Percentiles rank a stretch among this genome's conserved stretches.
These are phyloP conservation scores for Chlorocebus sabaeus DNA, from an alignment of 2,113 vertebrate genomes.

Conservation along the genomic window DNA sequence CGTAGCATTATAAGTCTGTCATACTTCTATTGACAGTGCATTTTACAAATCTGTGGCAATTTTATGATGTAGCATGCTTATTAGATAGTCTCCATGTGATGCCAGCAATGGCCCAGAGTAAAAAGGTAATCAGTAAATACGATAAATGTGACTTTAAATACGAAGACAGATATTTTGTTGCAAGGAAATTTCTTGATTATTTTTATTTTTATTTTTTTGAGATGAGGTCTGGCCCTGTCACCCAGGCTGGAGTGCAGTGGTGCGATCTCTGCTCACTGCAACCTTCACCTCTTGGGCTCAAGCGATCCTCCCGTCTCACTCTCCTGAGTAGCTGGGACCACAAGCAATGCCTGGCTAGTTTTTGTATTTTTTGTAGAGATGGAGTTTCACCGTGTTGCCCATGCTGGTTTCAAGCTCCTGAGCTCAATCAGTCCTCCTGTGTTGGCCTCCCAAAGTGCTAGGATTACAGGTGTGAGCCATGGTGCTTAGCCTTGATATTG, in stretches of 20 bases:
- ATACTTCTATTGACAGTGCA: not conserved
- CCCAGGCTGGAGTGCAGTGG: too few species aligned
- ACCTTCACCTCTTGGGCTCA: too few species aligned
- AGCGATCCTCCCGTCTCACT: too few species aligned
- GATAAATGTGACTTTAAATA: constrained; percentile 1
- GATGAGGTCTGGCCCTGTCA: not conserved
- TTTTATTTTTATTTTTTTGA: not conserved
- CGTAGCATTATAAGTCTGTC: not conserved
- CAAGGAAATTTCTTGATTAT: not conserved
- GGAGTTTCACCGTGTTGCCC: too few species aligned
- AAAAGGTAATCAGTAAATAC: not conserved
- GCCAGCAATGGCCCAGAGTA: not conserved
- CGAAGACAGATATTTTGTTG: not conserved
- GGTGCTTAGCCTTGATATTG: not conserved
- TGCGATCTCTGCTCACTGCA: too few species aligned
- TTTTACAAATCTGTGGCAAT: not conserved
- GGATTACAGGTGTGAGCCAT: too few species aligned
- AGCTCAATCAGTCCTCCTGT: too few species aligned
- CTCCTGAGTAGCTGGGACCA: too few species aligned
- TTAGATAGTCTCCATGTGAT: not conserved
- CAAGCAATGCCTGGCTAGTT: too few species aligned
- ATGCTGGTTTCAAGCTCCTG: too few species aligned
- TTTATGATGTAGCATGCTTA: not conserved
- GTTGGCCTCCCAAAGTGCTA: too few species aligned
- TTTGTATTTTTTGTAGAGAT: too few species aligned